Percentiles rank a stretch among this genome's conserved stretches.
Conservation (phyloP, 2,888 invertebrate genomes). For the Habrosyne pyritoides region DNA sequence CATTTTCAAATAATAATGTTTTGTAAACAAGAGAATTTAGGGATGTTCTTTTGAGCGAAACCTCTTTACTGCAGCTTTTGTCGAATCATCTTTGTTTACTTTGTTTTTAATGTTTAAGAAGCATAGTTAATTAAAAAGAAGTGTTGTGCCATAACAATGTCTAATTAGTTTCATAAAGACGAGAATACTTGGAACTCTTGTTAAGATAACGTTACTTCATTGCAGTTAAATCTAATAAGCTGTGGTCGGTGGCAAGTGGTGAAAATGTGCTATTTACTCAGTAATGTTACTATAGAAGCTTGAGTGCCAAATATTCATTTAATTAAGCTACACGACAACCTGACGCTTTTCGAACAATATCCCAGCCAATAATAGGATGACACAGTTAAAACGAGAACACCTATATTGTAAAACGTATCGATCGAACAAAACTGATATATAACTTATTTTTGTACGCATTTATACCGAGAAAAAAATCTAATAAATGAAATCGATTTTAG, state of each 20-base stretch:
- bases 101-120: constrained; percentile 17
- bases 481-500: constrained; percentile 37
- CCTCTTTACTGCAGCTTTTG: not conserved
- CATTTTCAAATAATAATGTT: too few species aligned
- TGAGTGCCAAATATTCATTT: constrained; percentile 56
- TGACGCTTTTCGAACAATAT: constrained; percentile 13
- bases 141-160: not conserved
- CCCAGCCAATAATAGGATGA: not conserved
- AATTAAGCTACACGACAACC: constrained; percentile 45
- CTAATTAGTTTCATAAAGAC: constrained; percentile 7
- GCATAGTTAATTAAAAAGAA: not conserved
- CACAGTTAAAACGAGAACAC: not conserved
- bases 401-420: not conserved
- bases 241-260: constrained; percentile 48
- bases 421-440: not conserved
- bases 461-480: not conserved
- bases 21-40: not conserved
- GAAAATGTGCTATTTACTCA: constrained; percentile 50
- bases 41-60: too few species aligned
- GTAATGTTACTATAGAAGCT: constrained; percentile 36
- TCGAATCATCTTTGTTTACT: not conserved
- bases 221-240: constrained; percentile 52
- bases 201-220: constrained; percentile 32
- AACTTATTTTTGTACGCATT: not conserved
- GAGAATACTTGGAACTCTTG: constrained; percentile 14